phyloP scores from a whole-genome alignment of 2,113 vertebrate species.

The Bolborhynchus lineola region DNA sequence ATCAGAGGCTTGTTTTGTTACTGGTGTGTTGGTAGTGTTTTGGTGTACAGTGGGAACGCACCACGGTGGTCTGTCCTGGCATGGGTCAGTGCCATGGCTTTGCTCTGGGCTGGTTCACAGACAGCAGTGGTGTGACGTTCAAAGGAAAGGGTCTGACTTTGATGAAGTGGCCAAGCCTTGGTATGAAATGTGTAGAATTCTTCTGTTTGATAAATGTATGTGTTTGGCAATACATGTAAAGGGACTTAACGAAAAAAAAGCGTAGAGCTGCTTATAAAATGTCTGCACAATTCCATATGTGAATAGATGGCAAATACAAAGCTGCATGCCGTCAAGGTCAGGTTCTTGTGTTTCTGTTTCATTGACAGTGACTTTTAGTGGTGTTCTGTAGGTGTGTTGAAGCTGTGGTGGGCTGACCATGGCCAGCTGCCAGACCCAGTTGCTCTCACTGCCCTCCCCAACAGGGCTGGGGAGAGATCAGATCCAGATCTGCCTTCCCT shows the following conservation, averaged over 20 bases:
- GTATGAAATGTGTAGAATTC: neutral
- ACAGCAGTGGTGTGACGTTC: accelerated
- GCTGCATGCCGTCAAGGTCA: neutral
- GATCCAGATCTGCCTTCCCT: neutral
- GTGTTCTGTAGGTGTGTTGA: accelerated
- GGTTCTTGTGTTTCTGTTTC: neutral
- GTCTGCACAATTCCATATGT: neutral
- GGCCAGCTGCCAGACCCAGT: neutral
- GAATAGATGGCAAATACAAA: neutral
- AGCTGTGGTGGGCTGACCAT: accelerated
- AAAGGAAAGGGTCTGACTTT: neutral
- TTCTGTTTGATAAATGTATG: neutral
- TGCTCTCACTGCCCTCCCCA: neutral
- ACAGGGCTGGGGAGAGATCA: neutral
- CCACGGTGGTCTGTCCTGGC: neutral
- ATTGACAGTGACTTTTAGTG: neutral
- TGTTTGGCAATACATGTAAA: neutral
- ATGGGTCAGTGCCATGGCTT: neutral
- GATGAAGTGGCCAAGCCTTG: neutral
- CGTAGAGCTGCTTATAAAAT: neutral
- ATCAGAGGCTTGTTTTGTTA: neutral
- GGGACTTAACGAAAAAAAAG: neutral
- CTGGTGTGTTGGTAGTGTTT: neutral
- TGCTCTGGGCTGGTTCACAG: neutral
- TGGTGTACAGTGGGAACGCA: too few species aligned